Evolutionary conservation across 2,113 vertebrate species (phyloP).

Genomic region (Platysteira castanea): DNA sequence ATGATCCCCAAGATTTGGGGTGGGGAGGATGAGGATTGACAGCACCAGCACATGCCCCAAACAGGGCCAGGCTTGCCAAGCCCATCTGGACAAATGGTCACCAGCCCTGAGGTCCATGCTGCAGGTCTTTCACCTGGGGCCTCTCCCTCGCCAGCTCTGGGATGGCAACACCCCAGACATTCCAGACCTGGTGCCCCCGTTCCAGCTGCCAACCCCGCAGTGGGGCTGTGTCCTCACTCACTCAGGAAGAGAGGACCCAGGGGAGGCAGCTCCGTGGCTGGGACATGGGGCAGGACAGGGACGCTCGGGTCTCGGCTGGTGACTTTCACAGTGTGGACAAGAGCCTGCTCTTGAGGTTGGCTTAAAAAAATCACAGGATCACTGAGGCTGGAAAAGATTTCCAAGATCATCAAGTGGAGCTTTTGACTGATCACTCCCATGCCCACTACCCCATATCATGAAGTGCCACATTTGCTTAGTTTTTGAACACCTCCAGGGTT

Average conservation of each 20-base stretch:
- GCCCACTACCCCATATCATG: background rate
- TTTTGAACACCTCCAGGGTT: background rate
- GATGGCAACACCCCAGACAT: background rate
- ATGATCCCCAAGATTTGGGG: background rate
- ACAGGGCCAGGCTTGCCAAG: background rate
- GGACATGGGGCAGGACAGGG: background rate
- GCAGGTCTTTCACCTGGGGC: background rate
- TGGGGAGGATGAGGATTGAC: background rate
- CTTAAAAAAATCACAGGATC: background rate
- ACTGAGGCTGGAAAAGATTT: background rate
- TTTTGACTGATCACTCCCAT: background rate
- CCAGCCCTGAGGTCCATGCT: accelerated
- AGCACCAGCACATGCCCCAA: background rate
- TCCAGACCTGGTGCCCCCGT: too few species aligned
- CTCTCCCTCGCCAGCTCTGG: background rate
- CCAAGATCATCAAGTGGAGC: background rate
- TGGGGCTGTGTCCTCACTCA: background rate
- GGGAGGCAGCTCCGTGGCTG: background rate
- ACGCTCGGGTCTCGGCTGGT: accelerated
- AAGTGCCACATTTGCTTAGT: accelerated
- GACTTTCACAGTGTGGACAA: background rate
- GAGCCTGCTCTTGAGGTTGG: background rate
- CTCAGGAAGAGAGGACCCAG: background rate
- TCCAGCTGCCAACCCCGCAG: background rate
- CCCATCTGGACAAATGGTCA: background rate